A percentile compares a stretch with the other conserved stretches of the same genome.
Conservation (phyloP, 2,888 invertebrate genomes). For the Leucophenga montana region DNA sequence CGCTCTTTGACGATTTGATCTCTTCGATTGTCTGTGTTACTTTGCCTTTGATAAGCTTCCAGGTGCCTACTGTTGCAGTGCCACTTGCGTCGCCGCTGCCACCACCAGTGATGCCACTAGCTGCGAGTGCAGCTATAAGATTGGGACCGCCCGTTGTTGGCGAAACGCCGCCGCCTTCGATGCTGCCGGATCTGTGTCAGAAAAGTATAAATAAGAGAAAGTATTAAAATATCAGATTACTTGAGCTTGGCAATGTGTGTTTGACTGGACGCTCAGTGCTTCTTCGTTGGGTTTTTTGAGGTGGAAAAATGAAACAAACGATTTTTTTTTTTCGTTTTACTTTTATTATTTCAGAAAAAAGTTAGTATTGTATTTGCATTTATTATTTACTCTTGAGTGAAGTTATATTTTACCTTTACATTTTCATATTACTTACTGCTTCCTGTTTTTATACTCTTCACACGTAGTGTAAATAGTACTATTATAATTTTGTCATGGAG, state of each 20-base stretch:
- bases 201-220: slow-evolving; percentile 30
- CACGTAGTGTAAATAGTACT: too few relatives aligned
- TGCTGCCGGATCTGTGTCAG: slow-evolving; percentile 67
- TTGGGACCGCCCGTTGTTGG: slow-evolving; percentile 62
- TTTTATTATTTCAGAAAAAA: slow-evolving; percentile 70
- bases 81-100: slow-evolving; percentile 31
- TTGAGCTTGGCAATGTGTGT: too few relatives aligned
- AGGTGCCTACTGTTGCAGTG: slow-evolving; percentile 65
- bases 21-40: slow-evolving; percentile 73
- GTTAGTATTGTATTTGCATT: slow-evolving; percentile 52
- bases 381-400: slow-evolving; percentile 61
- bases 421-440: slow-evolving; percentile 50
- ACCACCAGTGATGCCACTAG: slow-evolving; percentile 37
- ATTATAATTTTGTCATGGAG: too few relatives aligned
- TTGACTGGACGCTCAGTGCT: too few relatives aligned
- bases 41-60: slow-evolving; percentile 72
- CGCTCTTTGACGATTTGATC: slow-evolving; percentile 70
- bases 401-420: slow-evolving; percentile 54
- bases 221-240: slow-evolving; percentile 27
- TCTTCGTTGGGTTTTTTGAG: too few relatives aligned
- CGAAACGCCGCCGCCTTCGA: slow-evolving; percentile 66
- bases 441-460: slow-evolving; percentile 38
- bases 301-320: too few relatives aligned
- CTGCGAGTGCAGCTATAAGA: slow-evolving; percentile 59
- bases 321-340: too few relatives aligned